These are phyloP conservation scores for Cisticola juncidis DNA, from an alignment of 2,113 vertebrate genomes.

Conservation along the genomic window DNA sequence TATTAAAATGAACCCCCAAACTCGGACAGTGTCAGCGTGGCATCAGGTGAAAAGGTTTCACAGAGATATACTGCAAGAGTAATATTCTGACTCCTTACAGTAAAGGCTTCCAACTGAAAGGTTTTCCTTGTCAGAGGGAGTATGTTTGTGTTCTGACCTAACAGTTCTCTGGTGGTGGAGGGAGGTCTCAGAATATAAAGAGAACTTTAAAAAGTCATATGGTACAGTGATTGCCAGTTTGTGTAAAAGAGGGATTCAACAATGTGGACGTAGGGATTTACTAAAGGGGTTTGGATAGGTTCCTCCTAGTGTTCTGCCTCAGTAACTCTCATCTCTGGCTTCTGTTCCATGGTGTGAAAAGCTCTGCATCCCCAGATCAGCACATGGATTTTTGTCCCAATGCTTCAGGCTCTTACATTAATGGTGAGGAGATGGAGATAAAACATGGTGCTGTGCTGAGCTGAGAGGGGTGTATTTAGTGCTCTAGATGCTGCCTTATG, in stretches of 20 bases:
- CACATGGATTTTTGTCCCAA: not conserved
- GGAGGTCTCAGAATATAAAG: not conserved
- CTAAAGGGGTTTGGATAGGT: not conserved
- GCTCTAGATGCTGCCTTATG: not conserved
- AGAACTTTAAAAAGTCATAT: not conserved
- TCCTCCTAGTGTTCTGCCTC: not conserved
- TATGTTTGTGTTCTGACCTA: not conserved
- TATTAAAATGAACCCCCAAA: not conserved
- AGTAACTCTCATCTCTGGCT: not conserved
- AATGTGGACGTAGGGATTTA: not conserved
- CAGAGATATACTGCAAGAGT: not conserved
- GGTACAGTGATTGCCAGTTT: not conserved
- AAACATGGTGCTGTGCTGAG: not conserved
- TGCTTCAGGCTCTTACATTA: not conserved
- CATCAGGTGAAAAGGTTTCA: not conserved
- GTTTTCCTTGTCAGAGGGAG: not conserved
- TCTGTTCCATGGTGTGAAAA: not conserved
- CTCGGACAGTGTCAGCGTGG: not conserved
- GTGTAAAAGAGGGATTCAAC: not conserved
- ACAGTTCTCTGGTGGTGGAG: not conserved
- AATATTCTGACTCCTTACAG: not conserved
- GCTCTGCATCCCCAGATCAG: not conserved
- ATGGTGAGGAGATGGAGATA: not conserved
- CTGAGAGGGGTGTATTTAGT: not conserved
- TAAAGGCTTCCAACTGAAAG: not conserved